Conservation (phyloP, 2,888 invertebrate genomes). For the Caenorhabditis angaria region DNA sequence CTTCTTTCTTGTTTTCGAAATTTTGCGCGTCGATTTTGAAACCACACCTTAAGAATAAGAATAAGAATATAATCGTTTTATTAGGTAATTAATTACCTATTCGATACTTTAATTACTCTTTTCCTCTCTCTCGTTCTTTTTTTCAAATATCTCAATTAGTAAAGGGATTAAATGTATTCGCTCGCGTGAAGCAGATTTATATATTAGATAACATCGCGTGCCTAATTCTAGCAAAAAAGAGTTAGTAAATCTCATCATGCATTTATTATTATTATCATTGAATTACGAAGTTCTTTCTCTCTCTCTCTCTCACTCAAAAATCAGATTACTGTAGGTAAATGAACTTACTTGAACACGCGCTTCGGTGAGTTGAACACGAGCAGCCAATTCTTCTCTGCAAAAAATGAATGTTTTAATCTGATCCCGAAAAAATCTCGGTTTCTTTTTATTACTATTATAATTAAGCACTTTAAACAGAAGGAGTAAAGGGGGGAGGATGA, state of each 20-base stretch:
- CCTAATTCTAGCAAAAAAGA: slow-evolving; percentile 6
- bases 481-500: slow-evolving; percentile 17
- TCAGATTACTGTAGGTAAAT: not conserved
- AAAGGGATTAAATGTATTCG: slow-evolving; percentile 5
- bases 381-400: slow-evolving; percentile 72
- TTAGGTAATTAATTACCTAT: not conserved
- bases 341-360: slow-evolving; percentile 71
- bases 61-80: slow-evolving; percentile 6
- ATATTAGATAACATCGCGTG: slow-evolving; percentile 46
- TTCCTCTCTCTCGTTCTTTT: not conserved
- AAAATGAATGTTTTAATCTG: slow-evolving; percentile 3
- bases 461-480: slow-evolving; percentile 36
- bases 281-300: not conserved
- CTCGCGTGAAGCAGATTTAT: slow-evolving; percentile 40
- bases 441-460: slow-evolving; percentile 10
- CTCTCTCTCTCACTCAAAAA: not conserved
- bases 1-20: slow-evolving; percentile 62
- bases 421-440: not conserved
- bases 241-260: too few species aligned
- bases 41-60: slow-evolving; percentile 65
- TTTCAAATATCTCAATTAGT: not conserved
- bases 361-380: slow-evolving; percentile 70
- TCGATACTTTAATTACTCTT: slow-evolving; percentile 20
- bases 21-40: slow-evolving; percentile 70
- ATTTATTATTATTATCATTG: not conserved